These are phyloP conservation scores for Pristis pectinata DNA, from an alignment of 2,797 vertebrate species.

Conservation along the genomic window DNA sequence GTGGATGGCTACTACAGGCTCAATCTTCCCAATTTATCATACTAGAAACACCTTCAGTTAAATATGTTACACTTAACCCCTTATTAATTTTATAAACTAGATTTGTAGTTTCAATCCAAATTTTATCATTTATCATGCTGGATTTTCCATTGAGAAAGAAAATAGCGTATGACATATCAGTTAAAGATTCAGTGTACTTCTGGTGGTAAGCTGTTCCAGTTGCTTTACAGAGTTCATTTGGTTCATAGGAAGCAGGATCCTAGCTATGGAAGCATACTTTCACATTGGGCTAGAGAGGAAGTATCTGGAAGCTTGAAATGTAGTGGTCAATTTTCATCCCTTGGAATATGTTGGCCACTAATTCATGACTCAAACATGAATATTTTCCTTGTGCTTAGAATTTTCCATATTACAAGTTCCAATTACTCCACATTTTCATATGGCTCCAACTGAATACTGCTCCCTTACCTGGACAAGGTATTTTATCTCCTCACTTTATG, in stretches of 20 bases:
- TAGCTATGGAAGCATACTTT: background rate
- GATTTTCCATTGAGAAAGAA: background rate
- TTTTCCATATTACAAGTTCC: no score
- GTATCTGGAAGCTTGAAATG: background rate
- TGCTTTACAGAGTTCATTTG: background rate
- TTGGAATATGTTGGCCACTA: no score
- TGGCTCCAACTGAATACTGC: background rate
- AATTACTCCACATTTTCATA: no score
- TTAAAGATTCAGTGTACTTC: background rate
- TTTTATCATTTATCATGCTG: background rate
- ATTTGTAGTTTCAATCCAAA: background rate
- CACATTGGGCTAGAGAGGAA: background rate
- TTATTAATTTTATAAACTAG: background rate
- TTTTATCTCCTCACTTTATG: background rate
- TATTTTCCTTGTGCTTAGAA: background rate
- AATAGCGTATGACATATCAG: background rate
- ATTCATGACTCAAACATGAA: background rate
- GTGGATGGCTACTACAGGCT: background rate
- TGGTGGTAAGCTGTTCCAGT: background rate
- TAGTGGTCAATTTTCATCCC: background rate
- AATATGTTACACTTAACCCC: background rate
- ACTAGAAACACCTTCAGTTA: background rate
- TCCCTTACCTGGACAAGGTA: background rate
- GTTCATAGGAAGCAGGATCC: background rate
- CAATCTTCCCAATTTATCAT: background rate